Base-by-base conservation (phyloP, 2,888 invertebrate genomes). In the Agrotis segetum region DNA sequence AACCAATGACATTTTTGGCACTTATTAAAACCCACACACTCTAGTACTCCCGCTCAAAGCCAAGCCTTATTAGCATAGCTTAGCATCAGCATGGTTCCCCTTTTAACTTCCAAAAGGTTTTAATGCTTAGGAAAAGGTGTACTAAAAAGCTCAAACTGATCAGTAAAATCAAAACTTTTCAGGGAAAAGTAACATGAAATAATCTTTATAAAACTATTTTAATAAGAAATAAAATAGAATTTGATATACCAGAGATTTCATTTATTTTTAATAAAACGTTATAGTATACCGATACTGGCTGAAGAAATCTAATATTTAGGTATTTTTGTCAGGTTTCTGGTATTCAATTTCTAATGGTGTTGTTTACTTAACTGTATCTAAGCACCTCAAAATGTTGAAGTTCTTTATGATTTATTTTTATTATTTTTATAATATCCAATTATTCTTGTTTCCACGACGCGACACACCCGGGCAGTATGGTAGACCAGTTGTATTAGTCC, bases 401-500 rank as follows among this genome's bases (percentile, higher is more conserved):
- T 6, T 24, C 53, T 21, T 44, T 44, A 13, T 44, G 11, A 24
- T 14, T 29, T 29, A 4, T 24, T 29, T 29, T 29, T 5, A 29
- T 29, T 29, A 29, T 29, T 29, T 29, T 0, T 29, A 29, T 29
- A 29, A 29, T 29, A 29, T 3, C 29, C 5, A 29, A 29, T 29
- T 29, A 29, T 44, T 46, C 50, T 17, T 19, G n/a, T 13, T 85
- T 82, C n/a, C n/a, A n/a, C n/a, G n/a, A n/a, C n/a, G n/a, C n/a
- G n/a, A n/a, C n/a, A n/a, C n/a, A n/a, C n/a, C n/a, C n/a, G n/a
- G n/a, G n/a, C n/a, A n/a, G n/a, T n/a, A n/a, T n/a, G n/a, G n/a
- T n/a, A n/a, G n/a, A n/a, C n/a, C n/a, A n/a, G n/a, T n/a, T n/a
- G n/a, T n/a, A n/a, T n/a, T n/a, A n/a, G n/a, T n/a, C n/a, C n/a